phyloP scores from a whole-genome alignment of 53 echinoderm and acorn worm species.

The Patiria pectinifera region DNA sequence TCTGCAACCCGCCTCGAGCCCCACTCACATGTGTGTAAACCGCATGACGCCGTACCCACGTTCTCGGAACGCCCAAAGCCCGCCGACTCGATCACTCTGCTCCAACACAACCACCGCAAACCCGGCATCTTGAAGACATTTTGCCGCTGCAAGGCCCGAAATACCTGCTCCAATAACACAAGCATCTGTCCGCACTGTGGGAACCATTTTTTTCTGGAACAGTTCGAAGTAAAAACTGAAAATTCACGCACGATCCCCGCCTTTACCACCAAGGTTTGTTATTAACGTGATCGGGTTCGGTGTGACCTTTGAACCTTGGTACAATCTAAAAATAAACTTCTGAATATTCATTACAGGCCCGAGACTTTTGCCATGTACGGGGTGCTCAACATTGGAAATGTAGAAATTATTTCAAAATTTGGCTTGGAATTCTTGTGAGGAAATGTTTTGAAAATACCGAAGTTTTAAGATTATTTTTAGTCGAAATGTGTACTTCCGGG shows the following conservation, averaged over 20 bases:
- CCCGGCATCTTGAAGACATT: conserved; percentile 84
- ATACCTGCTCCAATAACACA: conserved; percentile 97
- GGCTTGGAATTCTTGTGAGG: neutral
- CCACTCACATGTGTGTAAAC: conserved; percentile 91
- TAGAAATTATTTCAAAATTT: neutral
- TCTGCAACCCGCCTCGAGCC: too few species aligned
- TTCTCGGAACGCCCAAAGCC: conserved; percentile 89
- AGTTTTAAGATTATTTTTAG: neutral
- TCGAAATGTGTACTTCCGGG: conserved; percentile 20
- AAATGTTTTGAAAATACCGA: neutral
- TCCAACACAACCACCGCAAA: conserved; percentile 81
- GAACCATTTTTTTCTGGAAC: neutral
- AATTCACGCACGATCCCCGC: neutral
- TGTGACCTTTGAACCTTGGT: conserved; percentile 41
- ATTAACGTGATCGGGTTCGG: neutral
- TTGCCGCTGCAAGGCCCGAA: conserved; percentile 91
- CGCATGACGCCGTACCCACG: conserved; percentile 92
- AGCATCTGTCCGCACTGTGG: conserved; percentile 62
- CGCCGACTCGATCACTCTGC: conserved; percentile 81
- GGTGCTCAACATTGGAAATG: neutral
- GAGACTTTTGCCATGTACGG: neutral
- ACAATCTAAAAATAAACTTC: conserved; percentile 48
- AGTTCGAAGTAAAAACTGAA: neutral
- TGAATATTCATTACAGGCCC: conserved; percentile 31
- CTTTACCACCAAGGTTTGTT: neutral